A percentile compares a stretch with the other conserved stretches of the same genome.
These are phyloP conservation scores for Acipenser transmontanus DNA, from an alignment of 2,797 vertebrate genomes.

Conservation along the genomic window DNA sequence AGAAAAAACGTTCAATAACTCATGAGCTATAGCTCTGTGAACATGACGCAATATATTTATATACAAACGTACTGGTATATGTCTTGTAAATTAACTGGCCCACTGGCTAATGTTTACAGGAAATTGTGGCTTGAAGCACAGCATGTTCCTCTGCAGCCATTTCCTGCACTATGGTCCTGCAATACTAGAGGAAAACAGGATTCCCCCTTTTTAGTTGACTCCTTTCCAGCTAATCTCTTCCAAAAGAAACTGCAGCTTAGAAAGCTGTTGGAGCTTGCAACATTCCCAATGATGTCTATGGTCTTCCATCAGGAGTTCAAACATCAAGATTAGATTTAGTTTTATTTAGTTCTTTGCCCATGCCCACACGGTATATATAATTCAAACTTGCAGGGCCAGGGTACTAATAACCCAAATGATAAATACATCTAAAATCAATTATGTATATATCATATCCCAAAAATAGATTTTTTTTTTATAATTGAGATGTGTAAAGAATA, in stretches of 20 bases:
- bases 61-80: too few relatives aligned
- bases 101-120: too few relatives aligned
- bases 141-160: not conserved
- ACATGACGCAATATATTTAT: too few relatives aligned
- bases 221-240: slow-evolving; percentile 23
- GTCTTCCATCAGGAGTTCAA: not conserved
- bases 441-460: not conserved
- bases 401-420: not conserved
- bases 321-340: not conserved
- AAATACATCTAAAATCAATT: not conserved
- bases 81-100: too few relatives aligned
- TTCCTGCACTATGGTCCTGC: not conserved
- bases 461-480: not conserved
- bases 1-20: too few relatives aligned
- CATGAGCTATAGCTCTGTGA: too few relatives aligned
- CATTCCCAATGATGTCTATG: not conserved
- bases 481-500: not conserved
- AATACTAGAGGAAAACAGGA: slow-evolving; percentile 11
- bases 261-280: not conserved
- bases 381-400: not conserved
- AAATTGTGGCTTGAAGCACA: not conserved
- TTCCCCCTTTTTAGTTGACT: slow-evolving; percentile 19
- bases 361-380: not conserved
- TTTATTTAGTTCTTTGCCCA: slow-evolving; percentile 3
- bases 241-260: slow-evolving; percentile 9